These are phyloP conservation scores for Notolabrus celidotus DNA, from an alignment of 2,797 vertebrate genomes.

Conservation along the genomic window DNA sequence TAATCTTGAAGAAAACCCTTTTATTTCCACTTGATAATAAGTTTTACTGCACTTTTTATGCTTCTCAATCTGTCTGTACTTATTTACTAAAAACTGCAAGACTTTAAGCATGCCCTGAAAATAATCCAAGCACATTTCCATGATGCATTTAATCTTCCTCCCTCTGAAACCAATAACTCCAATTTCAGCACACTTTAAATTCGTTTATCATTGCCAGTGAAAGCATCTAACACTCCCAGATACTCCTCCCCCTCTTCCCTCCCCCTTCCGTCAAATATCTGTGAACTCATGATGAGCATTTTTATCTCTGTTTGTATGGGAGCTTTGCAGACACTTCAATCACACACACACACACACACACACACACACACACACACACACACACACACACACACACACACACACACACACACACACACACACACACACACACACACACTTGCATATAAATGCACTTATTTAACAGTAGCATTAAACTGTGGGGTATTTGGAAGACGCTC, in stretches of 20 bases:
- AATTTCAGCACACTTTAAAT: conserved; percentile 41
- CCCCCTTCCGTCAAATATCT: conserved; percentile 11
- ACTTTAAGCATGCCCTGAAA: conserved; percentile 39
- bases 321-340: not conserved
- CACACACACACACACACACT: not conserved
- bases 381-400: conserved; percentile 1
- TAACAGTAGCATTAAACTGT: not conserved
- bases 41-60: conserved; percentile 8
- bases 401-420: conserved; percentile 1
- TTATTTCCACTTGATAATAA: conserved; percentile 15
- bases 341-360: not conserved
- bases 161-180: conserved; percentile 50
- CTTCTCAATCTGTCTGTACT: conserved; percentile 37
- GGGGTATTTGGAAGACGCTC: not conserved
- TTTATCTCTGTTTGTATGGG: not conserved
- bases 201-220: conserved; percentile 58
- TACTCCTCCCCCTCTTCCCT: conserved; percentile 28
- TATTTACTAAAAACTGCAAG: conserved; percentile 37
- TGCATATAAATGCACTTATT: no score
- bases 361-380: not conserved
- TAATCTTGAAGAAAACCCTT: not conserved
- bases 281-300: conserved; percentile 34
- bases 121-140: conserved; percentile 40
- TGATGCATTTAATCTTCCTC: conserved; percentile 52
- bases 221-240: conserved; percentile 37